These are phyloP conservation scores for Empis livida DNA, from an alignment of 2,888 invertebrate species.

Conservation along the genomic window DNA sequence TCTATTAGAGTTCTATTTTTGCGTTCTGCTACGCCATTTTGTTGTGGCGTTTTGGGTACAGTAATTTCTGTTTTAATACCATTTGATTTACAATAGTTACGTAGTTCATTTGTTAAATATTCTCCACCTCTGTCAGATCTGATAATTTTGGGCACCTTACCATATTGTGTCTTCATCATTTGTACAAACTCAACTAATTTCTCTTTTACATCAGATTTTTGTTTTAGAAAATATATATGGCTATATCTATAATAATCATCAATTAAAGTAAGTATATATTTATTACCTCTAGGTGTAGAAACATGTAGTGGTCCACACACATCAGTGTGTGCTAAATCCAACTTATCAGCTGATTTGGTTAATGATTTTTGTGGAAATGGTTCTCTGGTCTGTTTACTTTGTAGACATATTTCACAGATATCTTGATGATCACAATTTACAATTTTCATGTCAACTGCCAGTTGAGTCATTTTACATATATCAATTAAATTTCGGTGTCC, in stretches of 20 bases:
- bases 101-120: slow-evolving; percentile 13
- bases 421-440: slow-evolving; percentile 9
- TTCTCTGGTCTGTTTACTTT: slow-evolving; percentile 14
- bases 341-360: slow-evolving; percentile 1
- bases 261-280: slow-evolving; percentile 19
- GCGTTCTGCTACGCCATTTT: slow-evolving; percentile 18
- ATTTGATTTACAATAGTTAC: slow-evolving; percentile 12
- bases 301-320: slow-evolving; percentile 22
- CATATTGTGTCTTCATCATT: slow-evolving; percentile 5
- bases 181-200: slow-evolving; percentile 1
- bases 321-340: slow-evolving; percentile 20
- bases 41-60: slow-evolving; percentile 16
- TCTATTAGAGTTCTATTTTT: slow-evolving; percentile 13
- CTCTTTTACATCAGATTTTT: slow-evolving; percentile 7
- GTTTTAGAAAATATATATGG: slow-evolving; percentile 13
- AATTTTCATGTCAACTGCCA: slow-evolving; percentile 7
- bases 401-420: slow-evolving; percentile 10
- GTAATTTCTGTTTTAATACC: slow-evolving; percentile 16
- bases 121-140: slow-evolving; percentile 14
- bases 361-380: slow-evolving; percentile 17
- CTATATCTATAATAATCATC: slow-evolving; percentile 21
- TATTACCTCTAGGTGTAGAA: slow-evolving; percentile 14
- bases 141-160: slow-evolving; percentile 2
- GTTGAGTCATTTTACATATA: slow-evolving; percentile 4
- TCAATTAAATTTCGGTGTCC: slow-evolving; percentile 11